Evolutionary conservation across 2,888 invertebrate genomes (phyloP), one percentile per base, ranked within the genome.

Genomic region (Dendrolimus pini): DNA sequence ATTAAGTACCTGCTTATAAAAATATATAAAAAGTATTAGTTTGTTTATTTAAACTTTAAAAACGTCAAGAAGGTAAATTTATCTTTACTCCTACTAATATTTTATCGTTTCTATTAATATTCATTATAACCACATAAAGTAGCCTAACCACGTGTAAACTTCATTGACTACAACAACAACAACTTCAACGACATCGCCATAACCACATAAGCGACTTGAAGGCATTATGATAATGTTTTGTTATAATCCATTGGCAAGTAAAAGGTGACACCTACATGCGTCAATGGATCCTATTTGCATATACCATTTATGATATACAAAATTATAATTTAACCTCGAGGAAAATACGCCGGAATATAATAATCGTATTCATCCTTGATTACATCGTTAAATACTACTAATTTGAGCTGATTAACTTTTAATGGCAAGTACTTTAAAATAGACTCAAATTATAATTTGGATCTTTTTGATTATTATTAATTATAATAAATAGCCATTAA

Each of bases 241-340:
- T 61, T 58, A 61, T 62, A 47, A 47, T 47, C 47, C 9, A 47
- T 47, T 12, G 30, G 30, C 56, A 63, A 60, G 56, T 41, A 55
- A 52, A 56, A 55, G 58, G 53, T 60, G 64, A 70, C 72, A 70
- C 71, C 73, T 72, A 74, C 67, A 70, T 75, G 67, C 78, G 76
- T 80, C 78, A 80, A 59, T 72, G 65, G 70, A 30, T 65, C 60
- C 71, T 67, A 71, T 75, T 69, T 70, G 66, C 71, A 74, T 71
- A 69, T 61, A 60, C 65, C 67, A 69, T 64, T 59, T 61, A 66
- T 60, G 64, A 65, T 62, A 63, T 54, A 61, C 75, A 83, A 81
- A 80, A 78, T 80, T 78, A 82, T 70, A 66, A 64, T 70, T 10
- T 71, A 73, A 75, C 75, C 74, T 72, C 76, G 70, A 65, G 60